Percentiles rank a stretch among this genome's conserved stretches.
phyloP scores from a whole-genome alignment of 2,113 vertebrate genomes.

The Dipodomys merriami region DNA sequence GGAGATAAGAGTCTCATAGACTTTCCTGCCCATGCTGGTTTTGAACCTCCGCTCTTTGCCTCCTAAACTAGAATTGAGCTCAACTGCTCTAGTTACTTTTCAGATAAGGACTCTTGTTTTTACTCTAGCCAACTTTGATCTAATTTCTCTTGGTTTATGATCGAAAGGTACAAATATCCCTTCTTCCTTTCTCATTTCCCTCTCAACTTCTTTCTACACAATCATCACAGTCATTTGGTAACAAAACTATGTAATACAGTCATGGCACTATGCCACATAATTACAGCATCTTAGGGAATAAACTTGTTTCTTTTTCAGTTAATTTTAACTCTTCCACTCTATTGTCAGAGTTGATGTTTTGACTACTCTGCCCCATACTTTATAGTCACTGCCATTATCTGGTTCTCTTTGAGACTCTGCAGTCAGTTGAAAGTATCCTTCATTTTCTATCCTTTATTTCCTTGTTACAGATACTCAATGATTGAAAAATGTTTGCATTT shows the following conservation, averaged over 20 bases:
- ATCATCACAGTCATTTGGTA: not conserved
- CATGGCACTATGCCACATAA: not conserved
- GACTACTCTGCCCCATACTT: not conserved
- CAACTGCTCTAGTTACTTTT: no score
- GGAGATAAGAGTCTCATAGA: no score
- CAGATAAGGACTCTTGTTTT: no score
- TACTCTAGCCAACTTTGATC: no score
- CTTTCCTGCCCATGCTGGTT: no score
- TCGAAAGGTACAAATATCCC: not conserved
- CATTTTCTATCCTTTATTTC: not conserved
- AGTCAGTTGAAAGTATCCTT: not conserved
- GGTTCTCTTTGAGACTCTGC: not conserved
- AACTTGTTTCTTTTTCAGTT: not conserved
- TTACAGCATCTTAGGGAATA: not conserved
- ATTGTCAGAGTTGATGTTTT: not conserved
- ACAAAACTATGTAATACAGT: not conserved
- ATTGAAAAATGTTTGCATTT: conserved; percentile 30
- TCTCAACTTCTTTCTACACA: not conserved
- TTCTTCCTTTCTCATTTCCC: not conserved
- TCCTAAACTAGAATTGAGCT: no score
- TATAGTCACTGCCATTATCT: not conserved
- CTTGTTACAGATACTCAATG: not conserved
- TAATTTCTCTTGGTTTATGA: not conserved
- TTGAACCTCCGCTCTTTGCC: no score
- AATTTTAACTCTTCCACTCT: not conserved